Evolutionary conservation across 2,113 vertebrate genomes (phyloP).

Genomic region (Dicentrarchus labrax): DNA sequence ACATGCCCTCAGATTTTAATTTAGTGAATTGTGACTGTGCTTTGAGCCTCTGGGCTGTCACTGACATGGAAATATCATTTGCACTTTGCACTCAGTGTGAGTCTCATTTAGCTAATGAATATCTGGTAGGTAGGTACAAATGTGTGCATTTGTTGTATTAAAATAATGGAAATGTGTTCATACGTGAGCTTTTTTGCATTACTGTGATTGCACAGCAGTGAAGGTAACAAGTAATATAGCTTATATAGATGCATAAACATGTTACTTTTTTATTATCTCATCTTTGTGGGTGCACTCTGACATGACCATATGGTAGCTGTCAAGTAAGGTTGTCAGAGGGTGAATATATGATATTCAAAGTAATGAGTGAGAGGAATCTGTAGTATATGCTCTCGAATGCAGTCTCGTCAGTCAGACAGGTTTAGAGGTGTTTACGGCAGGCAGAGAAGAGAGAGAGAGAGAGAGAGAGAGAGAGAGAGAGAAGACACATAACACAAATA

Average conservation of each 20-base stretch:
- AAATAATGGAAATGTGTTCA: slow-evolving; percentile 14
- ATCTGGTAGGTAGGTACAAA: neutral
- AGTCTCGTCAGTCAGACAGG: neutral
- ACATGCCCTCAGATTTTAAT: slow-evolving; percentile 47
- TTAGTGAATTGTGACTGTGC: slow-evolving; percentile 49
- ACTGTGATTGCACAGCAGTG: neutral
- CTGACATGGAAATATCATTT: slow-evolving; percentile 36
- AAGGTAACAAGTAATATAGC: neutral
- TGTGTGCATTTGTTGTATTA: slow-evolving; percentile 32
- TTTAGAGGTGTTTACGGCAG: slow-evolving; percentile 9
- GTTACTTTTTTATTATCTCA: neutral
- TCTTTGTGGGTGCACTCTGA: slow-evolving; percentile 2
- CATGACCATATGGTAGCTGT: slow-evolving; percentile 20
- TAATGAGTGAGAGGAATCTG: slow-evolving; percentile 19
- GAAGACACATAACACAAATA: neutral
- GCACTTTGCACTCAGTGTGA: slow-evolving; percentile 19
- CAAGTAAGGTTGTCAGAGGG: slow-evolving; percentile 12
- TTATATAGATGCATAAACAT: neutral
- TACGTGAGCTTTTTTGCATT: neutral
- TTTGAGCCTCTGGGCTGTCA: slow-evolving; percentile 17
- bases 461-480: neutral
- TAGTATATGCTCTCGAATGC: neutral
- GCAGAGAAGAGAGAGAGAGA: neutral
- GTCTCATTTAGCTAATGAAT: slow-evolving; percentile 56
- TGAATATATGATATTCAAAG: slow-evolving; percentile 2